Conservation (phyloP, 2,888 invertebrate species). For the Monoplex corrugatus region DNA sequence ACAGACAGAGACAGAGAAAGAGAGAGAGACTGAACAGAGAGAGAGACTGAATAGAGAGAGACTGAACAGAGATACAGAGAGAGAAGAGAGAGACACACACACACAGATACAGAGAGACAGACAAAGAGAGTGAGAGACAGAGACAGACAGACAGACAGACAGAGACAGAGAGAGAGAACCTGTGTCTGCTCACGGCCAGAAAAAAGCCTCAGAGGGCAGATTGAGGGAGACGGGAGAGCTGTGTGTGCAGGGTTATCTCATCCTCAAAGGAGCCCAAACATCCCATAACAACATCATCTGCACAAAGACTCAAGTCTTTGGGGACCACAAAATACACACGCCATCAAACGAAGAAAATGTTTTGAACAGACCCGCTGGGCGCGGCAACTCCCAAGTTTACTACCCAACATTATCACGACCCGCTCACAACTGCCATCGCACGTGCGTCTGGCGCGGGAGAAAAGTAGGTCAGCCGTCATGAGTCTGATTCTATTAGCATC, state of each 20-base stretch:
- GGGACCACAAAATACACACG: slow-evolving; percentile 1
- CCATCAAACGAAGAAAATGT: slow-evolving; percentile 10
- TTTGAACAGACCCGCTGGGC: neutral
- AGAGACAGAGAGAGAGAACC: no score
- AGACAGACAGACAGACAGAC: no score
- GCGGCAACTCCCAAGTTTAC: neutral
- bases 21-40: no score
- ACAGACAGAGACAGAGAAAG: no score
- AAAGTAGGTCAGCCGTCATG: neutral
- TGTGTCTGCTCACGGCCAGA: no score
- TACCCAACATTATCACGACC: neutral
- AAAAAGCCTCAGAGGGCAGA: no score
- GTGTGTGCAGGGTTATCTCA: neutral
- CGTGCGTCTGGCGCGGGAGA: neutral
- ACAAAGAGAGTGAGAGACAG: no score
- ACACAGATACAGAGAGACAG: no score
- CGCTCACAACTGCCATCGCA: neutral
- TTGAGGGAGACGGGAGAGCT: no score
- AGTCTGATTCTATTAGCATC: slow-evolving; percentile 30
- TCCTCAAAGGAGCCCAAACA: neutral
- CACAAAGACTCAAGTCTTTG: neutral
- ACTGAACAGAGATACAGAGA: no score
- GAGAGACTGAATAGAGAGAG: no score
- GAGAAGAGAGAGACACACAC: no score
- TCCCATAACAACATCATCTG: neutral